Evolutionary conservation across 35 echinoderm and acorn worm genomes (phyloP), one percentile per base, ranked within the genome.

Genomic region (Hemicentrotus pulcherrimus): DNA sequence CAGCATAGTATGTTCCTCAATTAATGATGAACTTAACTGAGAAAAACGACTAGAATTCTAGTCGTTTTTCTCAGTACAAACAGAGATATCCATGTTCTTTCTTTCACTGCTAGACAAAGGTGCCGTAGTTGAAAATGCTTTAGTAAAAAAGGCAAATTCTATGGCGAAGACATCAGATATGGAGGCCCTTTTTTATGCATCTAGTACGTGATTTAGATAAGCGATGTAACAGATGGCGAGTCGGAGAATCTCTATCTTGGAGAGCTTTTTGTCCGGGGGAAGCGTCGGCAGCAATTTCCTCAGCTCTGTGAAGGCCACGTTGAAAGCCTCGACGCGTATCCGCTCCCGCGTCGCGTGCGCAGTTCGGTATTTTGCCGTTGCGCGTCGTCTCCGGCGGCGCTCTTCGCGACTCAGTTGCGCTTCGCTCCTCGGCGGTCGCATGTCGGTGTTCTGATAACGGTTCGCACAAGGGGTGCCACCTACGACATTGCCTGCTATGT

Each of bases 211-310:
- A 48, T 99, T 99, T 31, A 99, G 92, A 92, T 99, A 99, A 10
- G 98, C 97, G 86, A 99, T 99, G 95, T 99, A 99, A 95, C 97
- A 99, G 47, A 97, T 99, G 6, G 97, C 98, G 31, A 99, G 94
- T 95, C 98, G 88, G 22, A 99, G 85, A 92, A 99, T 99, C 78
- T 99, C 98, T 94, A 99, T 99, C 86, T 99, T 97, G 16, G 97
- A 99, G 24, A 99, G 88, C 52, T 99, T 99, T 32, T 99, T 99
- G 55, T 97, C 97, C 35, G 98, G 98, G 70, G 98, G 98, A 32
- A 99, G 87, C 15, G 98, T 99, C 1, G 97, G 98, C 32, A 99
- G 85, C 16, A 97, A 91, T 88, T 97, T 99, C 24, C 98, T 60
- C 13, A 99, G 92, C 46, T 99, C 98, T 6, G 96, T 96, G 52